Percentiles rank a stretch among this genome's conserved stretches.
Conservation (phyloP, 2,797 vertebrate genomes). For the Acrocephalus scirpaceus region DNA sequence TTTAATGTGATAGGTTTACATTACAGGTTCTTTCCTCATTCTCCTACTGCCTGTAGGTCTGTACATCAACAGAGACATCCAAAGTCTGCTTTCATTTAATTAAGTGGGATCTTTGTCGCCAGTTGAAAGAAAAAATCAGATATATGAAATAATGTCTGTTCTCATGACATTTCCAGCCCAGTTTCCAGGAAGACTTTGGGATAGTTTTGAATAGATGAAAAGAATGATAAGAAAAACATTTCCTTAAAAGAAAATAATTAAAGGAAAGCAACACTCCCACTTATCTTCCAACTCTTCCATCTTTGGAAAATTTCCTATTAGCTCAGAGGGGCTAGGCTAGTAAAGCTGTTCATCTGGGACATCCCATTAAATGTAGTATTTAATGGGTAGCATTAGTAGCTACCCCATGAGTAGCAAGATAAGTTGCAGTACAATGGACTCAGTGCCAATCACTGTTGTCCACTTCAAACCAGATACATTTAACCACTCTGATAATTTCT, state of each 20-base stretch:
- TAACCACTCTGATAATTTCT: background rate
- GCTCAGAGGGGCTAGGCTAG: background rate
- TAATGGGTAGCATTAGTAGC: too few relatives aligned
- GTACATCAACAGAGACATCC: background rate
- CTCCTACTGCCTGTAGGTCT: background rate
- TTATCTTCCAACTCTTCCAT: background rate
- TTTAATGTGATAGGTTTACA: constrained; percentile 12
- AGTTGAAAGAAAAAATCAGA: background rate
- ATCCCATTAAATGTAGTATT: background rate
- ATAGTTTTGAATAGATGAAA: constrained; percentile 36
- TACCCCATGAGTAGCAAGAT: background rate
- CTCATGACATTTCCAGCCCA: constrained; percentile 33
- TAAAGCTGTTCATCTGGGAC: background rate
- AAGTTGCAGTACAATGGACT: background rate
- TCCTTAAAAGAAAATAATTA: background rate
- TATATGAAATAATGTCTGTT: constrained; percentile 49
- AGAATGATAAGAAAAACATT: constrained; percentile 39
- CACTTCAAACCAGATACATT: background rate
- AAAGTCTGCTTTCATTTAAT: constrained; percentile 48
- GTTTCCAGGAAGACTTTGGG: constrained; percentile 5
- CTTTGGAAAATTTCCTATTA: constrained; percentile 25
- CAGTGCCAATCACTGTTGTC: background rate
- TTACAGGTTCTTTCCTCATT: constrained; percentile 15
- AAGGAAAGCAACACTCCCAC: background rate
- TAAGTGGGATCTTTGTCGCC: background rate